Evolutionary conservation across 1,140 invertebrate genomes (phyloP).

Genomic region (Latrodectus geometricus): DNA sequence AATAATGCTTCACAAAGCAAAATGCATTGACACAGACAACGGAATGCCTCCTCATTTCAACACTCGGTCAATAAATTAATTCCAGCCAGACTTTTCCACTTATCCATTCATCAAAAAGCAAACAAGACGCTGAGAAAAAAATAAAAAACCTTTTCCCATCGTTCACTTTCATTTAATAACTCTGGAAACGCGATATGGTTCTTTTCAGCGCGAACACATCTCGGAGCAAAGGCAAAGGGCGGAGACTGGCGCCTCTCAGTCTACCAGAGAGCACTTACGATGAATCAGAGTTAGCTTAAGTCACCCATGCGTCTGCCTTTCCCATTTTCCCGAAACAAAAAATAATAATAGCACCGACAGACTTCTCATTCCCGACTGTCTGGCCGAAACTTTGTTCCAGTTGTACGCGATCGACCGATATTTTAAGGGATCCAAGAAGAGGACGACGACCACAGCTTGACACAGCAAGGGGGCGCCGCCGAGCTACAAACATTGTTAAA

Average conservation of each 20-base stretch:
- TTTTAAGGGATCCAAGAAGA: too few species aligned
- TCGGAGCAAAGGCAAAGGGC: neutral
- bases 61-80: too few species aligned
- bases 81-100: too few species aligned
- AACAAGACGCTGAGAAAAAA: too few species aligned
- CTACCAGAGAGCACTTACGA: constrained; percentile 1
- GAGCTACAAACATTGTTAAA: too few species aligned
- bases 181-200: neutral
- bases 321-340: too few species aligned
- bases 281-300: constrained; percentile 15
- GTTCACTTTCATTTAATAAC: neutral
- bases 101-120: too few species aligned
- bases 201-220: neutral
- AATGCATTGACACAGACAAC: too few species aligned
- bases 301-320: constrained; percentile 24
- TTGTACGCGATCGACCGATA: constrained; percentile 21
- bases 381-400: neutral
- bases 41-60: too few species aligned
- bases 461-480: neutral
- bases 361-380: constrained; percentile 4
- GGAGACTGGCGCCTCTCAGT: constrained; percentile 40
- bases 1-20: too few species aligned
- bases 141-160: too few species aligned
- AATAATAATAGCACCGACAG: neutral
- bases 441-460: neutral